phyloP scores from a whole-genome alignment of 2,797 vertebrate species.

The Anolis apletophallus region DNA sequence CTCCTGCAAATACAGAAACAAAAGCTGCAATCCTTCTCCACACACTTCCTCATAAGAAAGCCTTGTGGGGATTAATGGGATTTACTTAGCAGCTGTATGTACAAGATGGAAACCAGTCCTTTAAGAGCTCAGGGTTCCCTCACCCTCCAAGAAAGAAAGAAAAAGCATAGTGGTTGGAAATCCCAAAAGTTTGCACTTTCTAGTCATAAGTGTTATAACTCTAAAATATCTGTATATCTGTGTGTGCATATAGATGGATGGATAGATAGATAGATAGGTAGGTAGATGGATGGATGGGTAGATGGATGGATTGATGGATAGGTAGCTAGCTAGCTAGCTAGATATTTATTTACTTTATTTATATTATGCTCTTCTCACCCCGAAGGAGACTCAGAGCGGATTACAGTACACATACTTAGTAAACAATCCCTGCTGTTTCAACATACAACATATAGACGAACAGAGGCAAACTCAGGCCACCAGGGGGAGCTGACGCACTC shows the following conservation, averaged over 20 bases:
- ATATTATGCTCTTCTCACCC: no score
- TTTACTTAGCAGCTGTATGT: neutral
- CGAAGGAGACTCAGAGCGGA: no score
- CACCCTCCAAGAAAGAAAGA: neutral
- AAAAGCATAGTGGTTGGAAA: neutral
- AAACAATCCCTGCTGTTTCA: no score
- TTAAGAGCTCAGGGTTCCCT: neutral
- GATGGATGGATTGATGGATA: no score
- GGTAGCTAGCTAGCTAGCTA: no score
- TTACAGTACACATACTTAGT: no score
- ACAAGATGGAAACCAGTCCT: constrained; percentile 7
- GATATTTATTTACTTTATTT: no score
- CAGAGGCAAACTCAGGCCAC: no score
- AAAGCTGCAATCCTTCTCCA: constrained; percentile 40
- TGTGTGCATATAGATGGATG: neutral
- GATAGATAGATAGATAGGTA: neutral
- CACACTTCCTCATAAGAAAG: constrained; percentile 12
- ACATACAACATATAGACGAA: no score
- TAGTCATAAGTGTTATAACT: neutral
- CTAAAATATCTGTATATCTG: constrained; percentile 3
- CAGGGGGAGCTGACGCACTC: no score
- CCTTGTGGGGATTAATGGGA: neutral
- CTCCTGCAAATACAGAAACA: constrained; percentile 58
- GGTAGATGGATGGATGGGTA: no score
- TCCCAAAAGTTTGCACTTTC: neutral